A percentile compares a stretch with the other conserved stretches of the same genome.
These are phyloP conservation scores for Alosa alosa DNA, from an alignment of 2,113 vertebrate genomes.

Conservation along the genomic window DNA sequence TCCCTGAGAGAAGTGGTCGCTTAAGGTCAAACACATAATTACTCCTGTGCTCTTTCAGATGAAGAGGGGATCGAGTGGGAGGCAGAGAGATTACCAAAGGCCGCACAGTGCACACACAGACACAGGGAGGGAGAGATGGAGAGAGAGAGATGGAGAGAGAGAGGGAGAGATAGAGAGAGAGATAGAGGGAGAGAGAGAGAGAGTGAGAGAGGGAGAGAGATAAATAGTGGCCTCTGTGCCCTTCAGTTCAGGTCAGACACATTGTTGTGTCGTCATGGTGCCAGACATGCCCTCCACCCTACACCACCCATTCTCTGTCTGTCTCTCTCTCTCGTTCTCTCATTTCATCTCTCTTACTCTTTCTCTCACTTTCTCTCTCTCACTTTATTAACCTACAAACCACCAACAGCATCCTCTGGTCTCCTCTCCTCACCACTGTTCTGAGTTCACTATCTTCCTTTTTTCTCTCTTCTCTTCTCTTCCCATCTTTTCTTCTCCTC, in stretches of 20 bases:
- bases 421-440: background rate
- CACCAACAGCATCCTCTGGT: background rate
- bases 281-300: background rate
- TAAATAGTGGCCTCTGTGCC: too few species aligned
- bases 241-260: background rate
- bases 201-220: background rate
- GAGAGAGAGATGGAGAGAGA: background rate
- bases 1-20: background rate
- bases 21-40: background rate
- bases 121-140: background rate
- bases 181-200: background rate
- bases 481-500: background rate
- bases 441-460: background rate
- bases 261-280: background rate
- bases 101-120: too few species aligned
- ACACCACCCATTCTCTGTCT: background rate
- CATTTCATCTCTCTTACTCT: background rate
- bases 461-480: background rate
- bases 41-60: background rate
- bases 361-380: background rate
- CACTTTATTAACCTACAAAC: background rate
- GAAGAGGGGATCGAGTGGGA: background rate
- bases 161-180: too few species aligned
- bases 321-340: constrained; percentile 3
- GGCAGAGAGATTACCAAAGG: background rate